Base-by-base conservation (phyloP, 2,888 invertebrate genomes). In the Leptura quadrifasciata region DNA sequence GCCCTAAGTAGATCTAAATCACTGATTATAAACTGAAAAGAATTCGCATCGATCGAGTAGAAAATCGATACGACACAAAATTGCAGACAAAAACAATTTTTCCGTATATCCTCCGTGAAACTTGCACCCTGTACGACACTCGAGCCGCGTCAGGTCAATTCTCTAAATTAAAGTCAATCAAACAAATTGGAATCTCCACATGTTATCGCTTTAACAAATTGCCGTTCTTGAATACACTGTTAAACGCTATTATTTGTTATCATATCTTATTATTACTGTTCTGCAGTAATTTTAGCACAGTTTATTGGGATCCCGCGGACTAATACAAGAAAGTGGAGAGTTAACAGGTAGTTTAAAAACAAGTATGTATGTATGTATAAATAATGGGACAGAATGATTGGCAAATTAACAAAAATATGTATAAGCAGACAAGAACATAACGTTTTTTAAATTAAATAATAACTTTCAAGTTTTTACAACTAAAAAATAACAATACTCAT, bases 101-200 rank as follows among this genome's bases (percentile, higher is more conserved):
- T 57, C 57, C 12, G 17, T 21, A 17, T 12, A 17, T 12, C 17
- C 9, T 20, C 20, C 20, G 20, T 15, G n/a, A 4, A n/a, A 54
- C 12, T 31, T n/a, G 18, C 31, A 15, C 68, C 68, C 57, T 24
- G 68, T 68, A 68, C 27, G 31, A 21, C 12, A 8, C 21, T 54
- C n/a, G 27, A 20, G 21, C 8, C 58, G 39, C 57, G 47, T 54
- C 70, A 47, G 75, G 75, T 77, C 77, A 77, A 77, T 77, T 77
- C 55, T 58, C 69, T 65, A 77, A 77, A 77, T 77, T 77, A 77
- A 68, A 76, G 71, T 74, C 71, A 76, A 78, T 76, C 61, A 71
- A 71, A 71, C 71, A 72, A 76, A 78, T 78, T 75, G 74, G 72
- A 73, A 74, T 69, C 63, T 55, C 67, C 77, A 77, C 72, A 76